These are phyloP conservation scores for Apocheima hispidaria DNA, from an alignment of 2,888 invertebrate species.

Conservation along the genomic window DNA sequence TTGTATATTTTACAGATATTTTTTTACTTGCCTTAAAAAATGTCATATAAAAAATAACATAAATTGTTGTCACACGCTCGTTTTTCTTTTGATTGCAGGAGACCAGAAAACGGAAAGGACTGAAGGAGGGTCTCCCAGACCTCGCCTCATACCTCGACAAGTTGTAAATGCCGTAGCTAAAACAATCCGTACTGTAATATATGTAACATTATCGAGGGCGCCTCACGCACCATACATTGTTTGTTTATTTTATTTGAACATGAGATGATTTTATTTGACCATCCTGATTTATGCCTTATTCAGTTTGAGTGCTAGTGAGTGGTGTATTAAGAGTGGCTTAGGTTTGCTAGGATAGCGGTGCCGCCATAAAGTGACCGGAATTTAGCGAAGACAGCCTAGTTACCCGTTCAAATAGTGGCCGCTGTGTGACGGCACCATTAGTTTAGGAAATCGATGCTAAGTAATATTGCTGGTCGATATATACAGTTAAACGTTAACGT, in stretches of 20 bases:
- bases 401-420: background rate
- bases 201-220: constrained; percentile 76
- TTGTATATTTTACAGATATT: too few species aligned
- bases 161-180: constrained; percentile 91
- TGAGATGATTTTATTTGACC: constrained; percentile 57
- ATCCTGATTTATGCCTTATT: constrained; percentile 56
- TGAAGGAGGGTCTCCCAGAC: constrained; percentile 99
- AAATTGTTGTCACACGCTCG: constrained; percentile 1
- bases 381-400: background rate
- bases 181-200: constrained; percentile 80
- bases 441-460: background rate
- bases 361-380: background rate
- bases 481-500: constrained; percentile 12
- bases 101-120: constrained; percentile 99
- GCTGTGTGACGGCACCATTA: background rate
- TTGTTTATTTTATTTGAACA: constrained; percentile 57
- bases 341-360: background rate
- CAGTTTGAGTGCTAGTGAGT: constrained; percentile 40
- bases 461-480: constrained; percentile 67
- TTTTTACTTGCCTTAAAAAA: too few species aligned
- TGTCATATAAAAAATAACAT: background rate
- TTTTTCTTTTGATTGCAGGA: constrained; percentile 85
- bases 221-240: constrained; percentile 69
- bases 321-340: constrained; percentile 18
- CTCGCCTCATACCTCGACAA: constrained; percentile 98